Percentiles rank a stretch among this genome's conserved stretches.
Conservation (phyloP, 1,140 invertebrate species). For the Scaptomyza graminum region DNA sequence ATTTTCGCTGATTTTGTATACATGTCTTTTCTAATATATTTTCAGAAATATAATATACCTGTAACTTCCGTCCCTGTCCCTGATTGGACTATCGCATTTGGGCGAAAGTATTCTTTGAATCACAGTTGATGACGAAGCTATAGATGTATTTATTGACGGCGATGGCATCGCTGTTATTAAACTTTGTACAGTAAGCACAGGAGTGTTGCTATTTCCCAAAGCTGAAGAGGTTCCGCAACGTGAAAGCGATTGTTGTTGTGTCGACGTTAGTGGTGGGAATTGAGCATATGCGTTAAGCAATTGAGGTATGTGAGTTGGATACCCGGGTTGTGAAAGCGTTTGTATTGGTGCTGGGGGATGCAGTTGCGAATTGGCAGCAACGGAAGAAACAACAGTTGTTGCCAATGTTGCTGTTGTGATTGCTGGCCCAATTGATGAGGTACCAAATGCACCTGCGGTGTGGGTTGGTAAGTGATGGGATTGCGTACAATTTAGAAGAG, state of each 20-base stretch:
- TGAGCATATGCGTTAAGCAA: conserved; percentile 58
- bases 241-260: conserved; percentile 47
- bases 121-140: conserved; percentile 66
- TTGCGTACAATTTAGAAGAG: conserved; percentile 44
- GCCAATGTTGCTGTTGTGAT: conserved; percentile 44
- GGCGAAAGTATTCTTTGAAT: conserved; percentile 87
- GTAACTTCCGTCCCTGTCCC: conserved; percentile 92
- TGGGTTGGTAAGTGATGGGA: conserved; percentile 51
- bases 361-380: conserved; percentile 42
- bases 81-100: conserved; percentile 89
- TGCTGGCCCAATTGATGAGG: conserved; percentile 25
- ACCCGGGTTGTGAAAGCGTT: conserved; percentile 57
- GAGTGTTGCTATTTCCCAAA: conserved; percentile 14
- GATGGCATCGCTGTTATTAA: conserved; percentile 49
- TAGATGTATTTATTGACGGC: conserved; percentile 37
- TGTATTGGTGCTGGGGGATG: conserved; percentile 57
- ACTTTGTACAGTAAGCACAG: conserved; percentile 61
- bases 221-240: conserved; percentile 45
- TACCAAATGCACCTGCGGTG: conserved; percentile 31
- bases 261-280: conserved; percentile 31
- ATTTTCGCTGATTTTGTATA: no score
- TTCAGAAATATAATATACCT: conserved; percentile 85
- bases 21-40: neutral
- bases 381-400: conserved; percentile 26
- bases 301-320: conserved; percentile 55